Evolutionary conservation across 2,113 vertebrate genomes (phyloP), one percentile per base, ranked within the genome.

Genomic region (Halcyon senegalensis): DNA sequence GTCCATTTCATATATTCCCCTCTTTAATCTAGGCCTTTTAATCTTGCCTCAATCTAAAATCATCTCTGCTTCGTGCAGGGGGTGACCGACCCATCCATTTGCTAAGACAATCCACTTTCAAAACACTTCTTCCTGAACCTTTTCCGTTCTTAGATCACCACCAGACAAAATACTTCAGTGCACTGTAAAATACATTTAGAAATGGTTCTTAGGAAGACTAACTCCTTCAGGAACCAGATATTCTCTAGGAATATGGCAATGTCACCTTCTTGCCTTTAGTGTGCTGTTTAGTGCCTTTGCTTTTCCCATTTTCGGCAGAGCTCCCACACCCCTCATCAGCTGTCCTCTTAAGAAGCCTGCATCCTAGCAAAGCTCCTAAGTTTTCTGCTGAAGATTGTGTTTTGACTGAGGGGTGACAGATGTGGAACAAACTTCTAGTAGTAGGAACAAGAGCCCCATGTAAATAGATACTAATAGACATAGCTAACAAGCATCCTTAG

Each of bases 21-120:
- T 97, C 98, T 98, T 98, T 98, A 98, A 98, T 98, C 98, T 98
- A 81, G 80, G 96, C 96, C 98, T 98, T 98, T 98, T 98, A 98
- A 98, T 98, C 98, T 98, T 98, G 92, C 96, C 95, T 98, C 97
- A 96, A 93, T 97, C 96, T 97, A 94, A 98, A 97, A 96, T 96
- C 30, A 96, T 97, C 96, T 93, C 97, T 96, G 83, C 89, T 82
- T 48, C 2, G 3, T 23, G 72, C 77, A 64, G 66, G 68, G 86
- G 94, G 89, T 64, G 89, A 87, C 76, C 41, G 55, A 56, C 81
- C 78, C 27, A 48, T 44, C 72, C 89, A 63, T 94, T 89, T 95
- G 95, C 92, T 93, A 91, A 83, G 20, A 93, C 64, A 94, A 94
- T 93, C 93, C 87, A 37, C 64, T 66, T 43, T 76, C 78, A 62